phyloP scores from a whole-genome alignment of 2,113 vertebrate species.

The Oxygymnocypris stewartii region DNA sequence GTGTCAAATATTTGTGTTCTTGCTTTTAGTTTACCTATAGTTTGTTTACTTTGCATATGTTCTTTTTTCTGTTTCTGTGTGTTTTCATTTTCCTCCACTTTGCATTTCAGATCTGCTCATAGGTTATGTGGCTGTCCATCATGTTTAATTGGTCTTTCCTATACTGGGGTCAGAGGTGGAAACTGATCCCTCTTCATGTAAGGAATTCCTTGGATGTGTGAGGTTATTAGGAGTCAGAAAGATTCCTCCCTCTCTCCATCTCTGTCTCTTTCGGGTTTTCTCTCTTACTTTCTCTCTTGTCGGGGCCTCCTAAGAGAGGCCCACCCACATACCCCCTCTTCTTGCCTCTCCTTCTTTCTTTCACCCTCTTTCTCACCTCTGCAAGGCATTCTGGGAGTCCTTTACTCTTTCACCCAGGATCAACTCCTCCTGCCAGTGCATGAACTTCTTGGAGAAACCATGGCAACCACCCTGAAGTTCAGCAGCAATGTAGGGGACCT shows the following conservation, averaged over 20 bases:
- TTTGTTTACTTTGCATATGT: constrained; percentile 30
- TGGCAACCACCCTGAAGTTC: constrained; percentile 91
- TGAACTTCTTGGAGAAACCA: constrained; percentile 96
- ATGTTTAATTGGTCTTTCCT: constrained; percentile 71
- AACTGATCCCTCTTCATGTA: constrained; percentile 63
- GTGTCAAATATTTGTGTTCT: background rate
- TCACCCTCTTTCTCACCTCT: constrained; percentile 78
- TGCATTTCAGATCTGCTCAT: constrained; percentile 57
- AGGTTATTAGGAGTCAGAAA: constrained; percentile 61
- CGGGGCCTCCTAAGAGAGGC: constrained; percentile 31
- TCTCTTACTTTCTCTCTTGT: constrained; percentile 29
- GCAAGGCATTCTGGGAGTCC: constrained; percentile 82
- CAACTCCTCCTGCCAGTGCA: constrained; percentile 98
- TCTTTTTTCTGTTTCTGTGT: constrained; percentile 25
- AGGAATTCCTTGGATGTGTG: constrained; percentile 68
- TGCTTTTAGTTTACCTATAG: constrained; percentile 27
- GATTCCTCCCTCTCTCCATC: constrained; percentile 53
- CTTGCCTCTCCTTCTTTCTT: background rate
- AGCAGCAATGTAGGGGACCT: constrained; percentile 84
- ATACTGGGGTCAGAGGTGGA: constrained; percentile 64
- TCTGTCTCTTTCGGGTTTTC: constrained; percentile 38
- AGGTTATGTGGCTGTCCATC: constrained; percentile 68
- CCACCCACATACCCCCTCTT: constrained; percentile 35
- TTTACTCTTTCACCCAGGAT: constrained; percentile 88
- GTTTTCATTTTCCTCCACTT: constrained; percentile 43